Base-by-base conservation (phyloP, 2,797 vertebrate genomes). In the Tenualosa ilisha region DNA sequence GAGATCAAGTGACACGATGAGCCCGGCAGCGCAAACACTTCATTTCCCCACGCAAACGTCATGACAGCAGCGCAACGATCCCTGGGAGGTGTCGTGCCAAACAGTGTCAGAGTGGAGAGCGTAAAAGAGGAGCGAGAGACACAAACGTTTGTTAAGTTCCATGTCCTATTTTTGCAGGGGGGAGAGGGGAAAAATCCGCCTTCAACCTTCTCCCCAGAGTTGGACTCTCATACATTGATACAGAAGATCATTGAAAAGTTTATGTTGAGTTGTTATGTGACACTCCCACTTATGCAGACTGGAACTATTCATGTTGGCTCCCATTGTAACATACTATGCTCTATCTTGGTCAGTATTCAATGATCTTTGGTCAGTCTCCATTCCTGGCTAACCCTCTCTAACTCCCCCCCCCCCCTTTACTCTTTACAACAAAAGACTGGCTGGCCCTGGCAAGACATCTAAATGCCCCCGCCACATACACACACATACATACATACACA, bases 51-150 rank as follows among this genome's bases (percentile, higher is more conserved):
- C 46, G 17, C 84, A 82, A 84, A 79, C 84, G 24, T 81, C 59
- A 85, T 84, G 87, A 87, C 51, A 84, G 81, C 40, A 37, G 51
- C 85, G 81, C n/a, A 84, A 72, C 17, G 26, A 72, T 72, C 26
- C 15, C 31, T 72, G 65, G 31, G 65, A 72, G 65, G 65, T 40
- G 65, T 15, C 26, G 1, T 15, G 31, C 65, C 65, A 0, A 1
- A 72, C 31, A 72, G 17, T 13, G 26, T 65, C 24, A 31, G 26
- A 12, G 63, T 1, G 1, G 31, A 31, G 31, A 31, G 31, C 0
- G 31, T 31, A 31, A 31, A 31, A 31, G 31, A 31, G 31, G 31
- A 31, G 31, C 31, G 31, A 31, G 31, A 31, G 31, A 31, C 31
- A 31, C 31, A 31, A 31, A 31, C 31, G 31, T 31, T 31, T 1